Percentiles rank a stretch among this genome's conserved stretches.
Evolutionary conservation across 2,797 vertebrate genomes (phyloP).

Genomic region (Loriculus beryllinus): DNA sequence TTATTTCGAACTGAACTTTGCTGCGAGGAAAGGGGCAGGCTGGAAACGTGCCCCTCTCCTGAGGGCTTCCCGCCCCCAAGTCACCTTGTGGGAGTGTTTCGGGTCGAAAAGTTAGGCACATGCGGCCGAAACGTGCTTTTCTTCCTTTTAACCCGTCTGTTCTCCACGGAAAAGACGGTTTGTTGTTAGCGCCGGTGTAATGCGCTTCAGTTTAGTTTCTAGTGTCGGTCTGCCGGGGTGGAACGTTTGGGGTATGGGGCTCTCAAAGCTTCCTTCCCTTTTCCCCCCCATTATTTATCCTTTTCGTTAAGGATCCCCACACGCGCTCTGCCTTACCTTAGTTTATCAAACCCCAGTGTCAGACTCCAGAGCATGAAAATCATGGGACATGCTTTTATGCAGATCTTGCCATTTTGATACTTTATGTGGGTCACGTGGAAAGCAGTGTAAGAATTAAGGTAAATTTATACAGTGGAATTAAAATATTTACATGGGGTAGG

Average conservation of each 20-base stretch:
- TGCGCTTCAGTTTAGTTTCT: accelerated
- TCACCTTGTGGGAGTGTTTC: slow-evolving; percentile 12
- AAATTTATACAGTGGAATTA: not conserved
- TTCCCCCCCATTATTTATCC: too few relatives aligned
- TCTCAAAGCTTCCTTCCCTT: not conserved
- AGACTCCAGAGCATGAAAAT: not conserved
- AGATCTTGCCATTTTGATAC: not conserved
- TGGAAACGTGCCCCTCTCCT: not conserved
- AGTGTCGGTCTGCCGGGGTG: accelerated
- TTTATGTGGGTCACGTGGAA: not conserved
- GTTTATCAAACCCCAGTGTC: not conserved
- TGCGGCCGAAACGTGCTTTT: not conserved
- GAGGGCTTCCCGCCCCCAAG: not conserved
- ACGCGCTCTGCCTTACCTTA: not conserved
- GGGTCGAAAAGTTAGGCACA: slow-evolving; percentile 29
- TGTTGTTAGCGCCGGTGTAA: accelerated
- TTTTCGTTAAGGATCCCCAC: not conserved
- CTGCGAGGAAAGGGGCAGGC: not conserved
- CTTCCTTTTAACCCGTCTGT: accelerated
- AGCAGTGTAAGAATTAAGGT: not conserved
- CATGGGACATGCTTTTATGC: not conserved
- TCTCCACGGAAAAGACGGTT: accelerated
- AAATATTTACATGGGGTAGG: not conserved
- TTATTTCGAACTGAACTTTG: not conserved
- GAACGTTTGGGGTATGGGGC: not conserved